Percentiles rank a stretch among this genome's conserved stretches.
These are phyloP conservation scores for Polietes domitor DNA, from an alignment of 2,888 invertebrate species.

Conservation along the genomic window DNA sequence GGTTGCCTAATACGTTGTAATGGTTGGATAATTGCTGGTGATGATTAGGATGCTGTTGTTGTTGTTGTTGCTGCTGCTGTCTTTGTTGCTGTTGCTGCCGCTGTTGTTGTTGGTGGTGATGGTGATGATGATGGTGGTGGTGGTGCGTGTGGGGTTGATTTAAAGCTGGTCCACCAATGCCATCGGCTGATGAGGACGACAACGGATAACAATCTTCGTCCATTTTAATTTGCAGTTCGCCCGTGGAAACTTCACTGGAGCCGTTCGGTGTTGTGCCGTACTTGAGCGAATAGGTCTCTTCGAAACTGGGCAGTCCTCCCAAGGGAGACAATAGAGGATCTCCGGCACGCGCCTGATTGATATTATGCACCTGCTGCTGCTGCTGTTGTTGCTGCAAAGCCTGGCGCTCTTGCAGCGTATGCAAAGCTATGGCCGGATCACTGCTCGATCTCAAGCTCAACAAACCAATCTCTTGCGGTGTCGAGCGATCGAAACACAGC, in stretches of 20 bases:
- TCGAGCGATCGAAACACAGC: slow-evolving; percentile 75
- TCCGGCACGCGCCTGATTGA: slow-evolving; percentile 51
- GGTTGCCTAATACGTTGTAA: background rate
- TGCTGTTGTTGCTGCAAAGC: slow-evolving; percentile 73
- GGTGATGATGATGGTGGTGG: slow-evolving; percentile 67
- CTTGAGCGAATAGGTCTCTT: slow-evolving; percentile 92
- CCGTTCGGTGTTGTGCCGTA: slow-evolving; percentile 83
- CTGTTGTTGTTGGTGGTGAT: slow-evolving; percentile 70
- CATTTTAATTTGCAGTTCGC: slow-evolving; percentile 88
- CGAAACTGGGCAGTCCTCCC: slow-evolving; percentile 88
- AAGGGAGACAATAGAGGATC: slow-evolving; percentile 73
- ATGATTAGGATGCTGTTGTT: slow-evolving; percentile 67
- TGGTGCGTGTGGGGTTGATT: slow-evolving; percentile 69
- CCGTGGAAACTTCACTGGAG: slow-evolving; percentile 72
- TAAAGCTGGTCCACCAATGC: slow-evolving; percentile 66
- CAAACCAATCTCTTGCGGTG: slow-evolving; percentile 75
- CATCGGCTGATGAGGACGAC: slow-evolving; percentile 53
- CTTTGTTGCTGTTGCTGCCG: slow-evolving; percentile 66
- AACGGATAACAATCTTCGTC: slow-evolving; percentile 91
- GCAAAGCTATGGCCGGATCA: slow-evolving; percentile 80
- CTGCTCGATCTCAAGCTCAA: slow-evolving; percentile 79
- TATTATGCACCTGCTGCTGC: slow-evolving; percentile 68
- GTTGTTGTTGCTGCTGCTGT: slow-evolving; percentile 69
- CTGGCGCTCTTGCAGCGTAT: slow-evolving; percentile 73
- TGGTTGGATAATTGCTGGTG: slow-evolving; percentile 55